Conservation (phyloP, 2,888 invertebrate genomes). For the Pristionchus arcanus region DNA sequence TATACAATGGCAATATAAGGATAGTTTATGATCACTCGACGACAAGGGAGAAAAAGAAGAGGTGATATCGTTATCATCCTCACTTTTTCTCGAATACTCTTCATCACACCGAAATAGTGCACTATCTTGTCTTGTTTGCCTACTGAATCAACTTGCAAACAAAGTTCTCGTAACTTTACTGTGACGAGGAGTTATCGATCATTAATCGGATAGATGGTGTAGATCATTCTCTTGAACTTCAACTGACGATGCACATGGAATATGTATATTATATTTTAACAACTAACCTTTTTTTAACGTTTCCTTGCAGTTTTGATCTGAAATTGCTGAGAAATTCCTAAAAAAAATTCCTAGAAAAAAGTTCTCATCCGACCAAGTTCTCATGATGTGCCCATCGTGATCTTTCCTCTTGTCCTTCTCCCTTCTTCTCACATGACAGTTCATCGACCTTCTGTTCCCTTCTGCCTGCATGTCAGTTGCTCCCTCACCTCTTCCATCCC, state of each 20-base stretch:
- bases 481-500: neutral
- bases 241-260: neutral
- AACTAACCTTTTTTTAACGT: no score
- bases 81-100: neutral
- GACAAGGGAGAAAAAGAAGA: neutral
- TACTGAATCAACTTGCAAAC: neutral
- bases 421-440: constrained; percentile 35
- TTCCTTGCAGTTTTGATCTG: no score
- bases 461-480: neutral
- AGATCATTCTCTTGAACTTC: no score
- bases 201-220: neutral
- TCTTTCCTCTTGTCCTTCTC: neutral
- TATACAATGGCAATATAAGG: neutral
- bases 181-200: neutral
- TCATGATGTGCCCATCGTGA: neutral
- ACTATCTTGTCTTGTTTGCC: neutral
- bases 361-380: neutral
- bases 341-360: no score
- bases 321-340: no score
- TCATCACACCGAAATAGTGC: constrained; percentile 7
- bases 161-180: neutral
- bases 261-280: no score
- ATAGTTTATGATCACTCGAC: neutral
- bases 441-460: constrained; percentile 23
- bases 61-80: neutral